Percentiles rank a stretch among this genome's conserved stretches.
Conservation (phyloP, 2,797 vertebrate genomes). For the Onychomys leucogaster region DNA sequence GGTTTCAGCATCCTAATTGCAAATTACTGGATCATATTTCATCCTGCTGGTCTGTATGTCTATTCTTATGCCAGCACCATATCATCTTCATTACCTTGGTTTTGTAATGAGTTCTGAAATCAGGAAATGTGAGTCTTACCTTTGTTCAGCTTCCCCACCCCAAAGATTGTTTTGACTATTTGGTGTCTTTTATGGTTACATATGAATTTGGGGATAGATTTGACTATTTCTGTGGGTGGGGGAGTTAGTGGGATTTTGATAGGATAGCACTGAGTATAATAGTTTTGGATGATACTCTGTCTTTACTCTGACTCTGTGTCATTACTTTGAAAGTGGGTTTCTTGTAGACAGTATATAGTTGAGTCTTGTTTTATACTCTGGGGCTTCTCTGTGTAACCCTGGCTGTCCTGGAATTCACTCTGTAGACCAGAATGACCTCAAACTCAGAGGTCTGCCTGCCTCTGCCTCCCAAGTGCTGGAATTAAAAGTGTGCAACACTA, state of each 20-base stretch:
- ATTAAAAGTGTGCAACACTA: neutral
- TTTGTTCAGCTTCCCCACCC: neutral
- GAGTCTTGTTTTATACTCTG: neutral
- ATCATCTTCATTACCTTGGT: neutral
- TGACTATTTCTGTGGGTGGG: neutral
- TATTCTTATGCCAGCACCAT: neutral
- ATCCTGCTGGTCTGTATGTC: neutral
- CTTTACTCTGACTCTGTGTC: neutral
- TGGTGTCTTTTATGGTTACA: neutral
- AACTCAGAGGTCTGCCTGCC: neutral
- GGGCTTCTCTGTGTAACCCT: neutral
- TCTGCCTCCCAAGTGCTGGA: neutral
- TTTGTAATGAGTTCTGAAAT: slow-evolving; percentile 22
- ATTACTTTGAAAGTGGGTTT: slow-evolving; percentile 1
- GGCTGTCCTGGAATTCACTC: neutral
- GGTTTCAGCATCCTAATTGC: neutral
- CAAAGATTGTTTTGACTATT: slow-evolving; percentile 27
- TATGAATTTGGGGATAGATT: neutral
- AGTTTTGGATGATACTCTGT: neutral
- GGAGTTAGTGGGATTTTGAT: neutral
- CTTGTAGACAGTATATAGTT: neutral
- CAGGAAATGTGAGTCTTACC: neutral
- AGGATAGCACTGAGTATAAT: neutral
- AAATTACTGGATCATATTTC: neutral
- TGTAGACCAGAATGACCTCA: neutral